phyloP scores from a whole-genome alignment of 2,113 vertebrate genomes.

The Meriones unguiculatus region DNA sequence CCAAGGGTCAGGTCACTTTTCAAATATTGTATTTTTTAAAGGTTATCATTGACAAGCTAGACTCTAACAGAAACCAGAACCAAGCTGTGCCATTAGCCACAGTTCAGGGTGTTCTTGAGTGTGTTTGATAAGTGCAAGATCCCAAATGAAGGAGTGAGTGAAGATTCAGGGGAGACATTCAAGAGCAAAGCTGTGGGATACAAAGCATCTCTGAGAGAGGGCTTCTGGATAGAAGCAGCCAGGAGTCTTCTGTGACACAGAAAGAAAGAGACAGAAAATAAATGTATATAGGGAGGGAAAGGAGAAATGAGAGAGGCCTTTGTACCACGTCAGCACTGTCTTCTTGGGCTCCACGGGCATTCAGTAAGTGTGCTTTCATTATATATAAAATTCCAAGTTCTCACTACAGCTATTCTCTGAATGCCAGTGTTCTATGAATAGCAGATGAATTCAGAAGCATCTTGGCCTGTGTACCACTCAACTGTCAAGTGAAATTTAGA shows the following conservation, averaged over 20 bases:
- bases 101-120: slow-evolving; percentile 1
- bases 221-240: not conserved
- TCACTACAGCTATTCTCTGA: not conserved
- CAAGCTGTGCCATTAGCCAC: not conserved
- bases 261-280: not conserved
- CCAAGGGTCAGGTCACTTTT: not conserved
- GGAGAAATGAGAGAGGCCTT: not conserved
- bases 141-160: not conserved
- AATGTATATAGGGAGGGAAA: not conserved
- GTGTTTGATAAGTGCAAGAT: not conserved
- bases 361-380: not conserved
- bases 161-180: not conserved
- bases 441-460: not conserved
- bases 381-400: not conserved
- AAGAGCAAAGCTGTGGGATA: not conserved
- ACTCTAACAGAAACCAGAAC: not conserved
- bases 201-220: not conserved
- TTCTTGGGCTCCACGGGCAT: not conserved
- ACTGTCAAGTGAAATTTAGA: not conserved
- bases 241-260: not conserved
- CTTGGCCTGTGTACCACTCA: not conserved
- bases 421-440: not conserved
- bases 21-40: slow-evolving; percentile 11
- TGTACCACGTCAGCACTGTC: fast-evolving
- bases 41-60: not conserved